Conservation (phyloP, 2,113 vertebrate species). For the Pterophyllum scalare region DNA sequence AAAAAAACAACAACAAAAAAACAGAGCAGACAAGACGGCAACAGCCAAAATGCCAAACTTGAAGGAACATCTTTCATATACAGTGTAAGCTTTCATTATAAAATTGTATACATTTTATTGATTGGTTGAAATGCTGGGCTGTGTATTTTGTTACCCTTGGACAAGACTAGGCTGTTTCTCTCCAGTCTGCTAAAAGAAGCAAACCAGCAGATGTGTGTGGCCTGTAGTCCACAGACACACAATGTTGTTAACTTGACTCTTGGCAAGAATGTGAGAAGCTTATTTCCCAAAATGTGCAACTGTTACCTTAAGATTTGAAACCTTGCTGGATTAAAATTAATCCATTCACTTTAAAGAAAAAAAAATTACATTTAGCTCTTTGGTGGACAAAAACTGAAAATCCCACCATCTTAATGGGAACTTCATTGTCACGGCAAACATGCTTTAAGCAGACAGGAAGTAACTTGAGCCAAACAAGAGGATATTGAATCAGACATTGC, state of each 20-base stretch:
- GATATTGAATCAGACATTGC: slow-evolving; percentile 71
- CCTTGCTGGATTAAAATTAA: not conserved
- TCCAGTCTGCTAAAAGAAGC: not conserved
- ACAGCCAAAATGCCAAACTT: not conserved
- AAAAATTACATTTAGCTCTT: slow-evolving; percentile 25
- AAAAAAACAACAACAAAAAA: not conserved
- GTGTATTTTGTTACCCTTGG: not conserved
- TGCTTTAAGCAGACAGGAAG: slow-evolving; percentile 73
- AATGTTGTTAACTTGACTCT: not conserved
- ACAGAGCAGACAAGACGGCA: not conserved
- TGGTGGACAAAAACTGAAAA: slow-evolving; percentile 42
- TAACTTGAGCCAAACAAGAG: slow-evolving; percentile 74
- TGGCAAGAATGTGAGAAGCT: not conserved
- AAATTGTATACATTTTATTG: not conserved
- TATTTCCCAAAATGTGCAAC: not conserved
- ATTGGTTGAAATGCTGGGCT: not conserved
- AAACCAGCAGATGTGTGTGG: not conserved
- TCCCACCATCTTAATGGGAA: slow-evolving; percentile 36
- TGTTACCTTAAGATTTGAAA: not conserved
- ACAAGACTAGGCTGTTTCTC: not conserved
- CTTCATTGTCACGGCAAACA: slow-evolving; percentile 60
- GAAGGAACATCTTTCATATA: not conserved
- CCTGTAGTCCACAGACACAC: not conserved
- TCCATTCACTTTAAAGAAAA: not conserved
- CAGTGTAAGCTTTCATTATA: not conserved